phyloP scores from a whole-genome alignment of 2,113 vertebrate species.

The Phoxinus phoxinus region DNA sequence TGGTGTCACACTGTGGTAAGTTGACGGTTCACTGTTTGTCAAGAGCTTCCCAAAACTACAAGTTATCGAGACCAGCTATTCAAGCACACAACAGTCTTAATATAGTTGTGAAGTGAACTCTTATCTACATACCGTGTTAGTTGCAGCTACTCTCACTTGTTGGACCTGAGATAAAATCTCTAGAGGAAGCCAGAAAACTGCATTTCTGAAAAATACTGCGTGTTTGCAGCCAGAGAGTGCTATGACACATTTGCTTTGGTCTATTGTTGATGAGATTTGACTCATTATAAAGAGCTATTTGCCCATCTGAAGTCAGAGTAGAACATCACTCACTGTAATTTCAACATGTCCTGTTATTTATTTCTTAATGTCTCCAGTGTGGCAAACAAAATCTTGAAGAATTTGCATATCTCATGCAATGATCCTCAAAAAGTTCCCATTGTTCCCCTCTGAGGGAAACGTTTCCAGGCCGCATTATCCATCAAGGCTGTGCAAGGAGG shows the following conservation, averaged over 20 bases:
- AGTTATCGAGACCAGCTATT: neutral
- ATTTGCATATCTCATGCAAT: neutral
- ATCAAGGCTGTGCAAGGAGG: neutral
- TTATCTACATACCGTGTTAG: neutral
- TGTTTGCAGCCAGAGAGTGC: neutral
- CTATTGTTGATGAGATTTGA: neutral
- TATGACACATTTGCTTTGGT: slow-evolving; percentile 3
- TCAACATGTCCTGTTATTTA: neutral
- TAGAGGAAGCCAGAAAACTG: slow-evolving; percentile 12
- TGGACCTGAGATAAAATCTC: neutral
- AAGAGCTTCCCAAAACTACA: neutral
- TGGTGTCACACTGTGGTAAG: neutral
- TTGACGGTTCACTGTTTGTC: slow-evolving; percentile 1
- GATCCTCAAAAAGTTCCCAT: neutral
- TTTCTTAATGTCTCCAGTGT: neutral
- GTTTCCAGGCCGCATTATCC: neutral
- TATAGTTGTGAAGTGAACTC: neutral
- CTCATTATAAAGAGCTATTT: neutral
- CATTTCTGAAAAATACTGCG: neutral
- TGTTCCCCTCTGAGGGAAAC: neutral
- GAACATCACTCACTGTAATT: neutral
- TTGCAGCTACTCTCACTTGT: neutral
- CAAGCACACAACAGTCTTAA: neutral
- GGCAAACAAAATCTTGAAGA: neutral
- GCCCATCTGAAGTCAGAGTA: neutral